Evolutionary conservation across 2,113 vertebrate species (phyloP).

Genomic region (Callipepla californica): DNA sequence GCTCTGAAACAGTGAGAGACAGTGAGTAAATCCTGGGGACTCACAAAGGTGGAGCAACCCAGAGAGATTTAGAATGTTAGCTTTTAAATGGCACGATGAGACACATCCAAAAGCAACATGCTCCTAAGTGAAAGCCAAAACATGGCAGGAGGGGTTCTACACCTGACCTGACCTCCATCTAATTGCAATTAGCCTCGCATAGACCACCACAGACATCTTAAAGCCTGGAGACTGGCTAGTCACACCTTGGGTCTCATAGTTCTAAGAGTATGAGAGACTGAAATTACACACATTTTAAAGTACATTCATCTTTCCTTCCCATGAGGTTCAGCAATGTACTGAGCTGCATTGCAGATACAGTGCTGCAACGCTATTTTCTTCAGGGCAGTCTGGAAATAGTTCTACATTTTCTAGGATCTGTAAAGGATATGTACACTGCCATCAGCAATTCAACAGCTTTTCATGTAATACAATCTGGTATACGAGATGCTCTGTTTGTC

Average conservation of each 20-base stretch:
- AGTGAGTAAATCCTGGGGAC: not conserved
- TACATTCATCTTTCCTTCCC: not conserved
- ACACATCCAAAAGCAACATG: not conserved
- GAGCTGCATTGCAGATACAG: not conserved
- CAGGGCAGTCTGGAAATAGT: not conserved
- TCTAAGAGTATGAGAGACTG: not conserved
- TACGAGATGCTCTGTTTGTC: not conserved
- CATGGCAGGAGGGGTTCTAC: rapidly evolving
- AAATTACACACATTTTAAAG: not conserved
- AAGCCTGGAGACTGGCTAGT: rapidly evolving
- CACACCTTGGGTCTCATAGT: rapidly evolving
- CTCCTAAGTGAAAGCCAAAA: not conserved
- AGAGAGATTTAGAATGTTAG: not conserved
- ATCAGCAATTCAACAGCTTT: rapidly evolving
- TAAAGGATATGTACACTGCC: not conserved
- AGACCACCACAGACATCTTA: not conserved
- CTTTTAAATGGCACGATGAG: not conserved
- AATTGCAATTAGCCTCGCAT: not conserved
- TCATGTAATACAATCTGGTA: not conserved
- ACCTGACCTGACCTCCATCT: rapidly evolving
- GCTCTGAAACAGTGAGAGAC: not conserved
- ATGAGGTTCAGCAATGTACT: not conserved
- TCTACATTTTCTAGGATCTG: not conserved
- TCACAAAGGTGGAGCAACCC: not conserved
- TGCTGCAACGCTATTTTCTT: not conserved